Evolutionary conservation across 2,888 invertebrate species (phyloP), one percentile per base, ranked within the genome.

Genomic region (Lydus trimaculatus): DNA sequence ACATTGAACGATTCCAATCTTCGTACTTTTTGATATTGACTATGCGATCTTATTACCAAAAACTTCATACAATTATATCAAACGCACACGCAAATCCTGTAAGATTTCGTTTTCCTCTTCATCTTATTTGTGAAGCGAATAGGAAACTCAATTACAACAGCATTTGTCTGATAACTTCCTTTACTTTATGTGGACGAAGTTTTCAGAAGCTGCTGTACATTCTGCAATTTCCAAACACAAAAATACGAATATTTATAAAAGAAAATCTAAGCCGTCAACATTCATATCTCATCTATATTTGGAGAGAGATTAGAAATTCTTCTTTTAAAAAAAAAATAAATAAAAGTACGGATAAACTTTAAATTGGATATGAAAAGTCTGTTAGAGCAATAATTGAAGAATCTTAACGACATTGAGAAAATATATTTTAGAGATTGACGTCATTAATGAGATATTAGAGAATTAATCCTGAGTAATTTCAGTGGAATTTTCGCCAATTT

Each of bases 381-480:
- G 20, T 48, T 11, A 9, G 11, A 8, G 20, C 48, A 20, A 48
- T 43, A 43, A 43, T 43, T 36, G 36, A 11, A 48, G n/a, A 48
- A 15, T 25, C 15, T 25, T 1, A 23, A 25, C 23, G 13, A 56
- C 13, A 56, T 56, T 43, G 9, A 7, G 33, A 7, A 7, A 6
- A 33, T 33, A 33, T 33, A 33, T 6, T 28, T 3, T 2, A 28
- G 28, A 33, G 33, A 33, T 33, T 43, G 25, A 15, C 6, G 23
- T 25, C 13, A 25, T 25, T 56, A 25, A 56, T 56, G 15, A 25
- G 25, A 56, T 15, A 25, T 15, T 25, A 6, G 56, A 13, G 56
- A 56, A 56, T 56, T 56, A 56, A 56, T 15, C 1, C 25, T 56
- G 56, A 56, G 13, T 56, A 56, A 56, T 56, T 56, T 6, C 48